Percentiles rank a stretch among this genome's conserved stretches.
phyloP scores from a whole-genome alignment of 1,140 invertebrate species.

The Lasioglossum baleicum region DNA sequence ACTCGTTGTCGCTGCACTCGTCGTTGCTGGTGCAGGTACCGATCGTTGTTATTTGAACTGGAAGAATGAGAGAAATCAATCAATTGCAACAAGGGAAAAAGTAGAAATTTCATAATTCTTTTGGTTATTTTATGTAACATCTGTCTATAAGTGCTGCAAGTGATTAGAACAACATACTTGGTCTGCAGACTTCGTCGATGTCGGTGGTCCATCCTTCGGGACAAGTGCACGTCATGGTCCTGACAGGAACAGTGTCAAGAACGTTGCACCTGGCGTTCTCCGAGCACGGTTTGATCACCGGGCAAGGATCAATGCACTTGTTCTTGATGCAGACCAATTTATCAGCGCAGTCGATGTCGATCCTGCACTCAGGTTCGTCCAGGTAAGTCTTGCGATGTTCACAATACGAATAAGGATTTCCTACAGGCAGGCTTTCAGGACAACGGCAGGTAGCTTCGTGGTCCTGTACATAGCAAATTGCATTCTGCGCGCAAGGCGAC shows the following conservation, averaged over 20 bases:
- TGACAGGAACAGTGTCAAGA: conserved; percentile 88
- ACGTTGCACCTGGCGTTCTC: conserved; percentile 87
- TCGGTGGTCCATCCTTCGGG: conserved; percentile 90
- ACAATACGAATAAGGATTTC: conserved; percentile 90
- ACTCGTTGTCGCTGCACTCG: conserved; percentile 88
- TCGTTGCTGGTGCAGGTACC: conserved; percentile 87
- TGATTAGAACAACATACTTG: conserved; percentile 70
- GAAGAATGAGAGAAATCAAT: background rate
- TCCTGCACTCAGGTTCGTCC: conserved; percentile 86
- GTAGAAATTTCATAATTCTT: too few relatives aligned
- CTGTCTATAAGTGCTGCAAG: background rate
- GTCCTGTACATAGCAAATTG: conserved; percentile 88
- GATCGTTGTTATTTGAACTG: conserved; percentile 84
- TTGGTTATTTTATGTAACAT: too few relatives aligned
- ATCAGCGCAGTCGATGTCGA: conserved; percentile 89
- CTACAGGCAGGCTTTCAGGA: conserved; percentile 86
- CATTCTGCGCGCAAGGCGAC: conserved; percentile 89
- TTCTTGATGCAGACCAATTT: conserved; percentile 89
- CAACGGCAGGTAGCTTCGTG: conserved; percentile 88
- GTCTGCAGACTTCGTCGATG: conserved; percentile 86
- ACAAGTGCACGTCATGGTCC: conserved; percentile 92
- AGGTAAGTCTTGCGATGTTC: conserved; percentile 77
- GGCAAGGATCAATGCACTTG: conserved; percentile 89
- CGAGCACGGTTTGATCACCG: conserved; percentile 86
- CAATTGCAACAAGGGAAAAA: too few relatives aligned